Percentiles rank a stretch among this genome's conserved stretches.
phyloP scores from a whole-genome alignment of 1,140 invertebrate species.

The Yoshiicerus persimilis region DNA sequence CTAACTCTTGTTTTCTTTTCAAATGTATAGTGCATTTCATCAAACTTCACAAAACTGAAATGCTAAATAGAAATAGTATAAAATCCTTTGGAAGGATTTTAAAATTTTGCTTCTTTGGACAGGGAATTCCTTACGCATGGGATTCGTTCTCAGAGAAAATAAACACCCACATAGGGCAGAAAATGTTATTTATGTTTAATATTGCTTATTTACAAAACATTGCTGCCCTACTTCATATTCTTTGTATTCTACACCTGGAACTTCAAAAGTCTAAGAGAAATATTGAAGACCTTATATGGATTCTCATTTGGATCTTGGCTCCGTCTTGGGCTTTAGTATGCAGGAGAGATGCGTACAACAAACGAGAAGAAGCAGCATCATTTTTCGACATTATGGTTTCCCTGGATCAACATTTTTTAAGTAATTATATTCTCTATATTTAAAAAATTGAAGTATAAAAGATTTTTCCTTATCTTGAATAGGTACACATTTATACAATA shows the following conservation, averaged over 20 bases:
- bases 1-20: no score
- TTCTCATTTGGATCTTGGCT: background rate
- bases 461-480: no score
- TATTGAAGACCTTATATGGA: background rate
- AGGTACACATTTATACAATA: no score
- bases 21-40: no score
- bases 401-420: background rate
- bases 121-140: background rate
- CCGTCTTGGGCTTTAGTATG: background rate
- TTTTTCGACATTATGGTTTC: background rate
- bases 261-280: background rate
- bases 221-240: background rate
- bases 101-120: background rate
- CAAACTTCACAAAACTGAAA: no score
- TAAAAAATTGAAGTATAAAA: no score
- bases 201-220: background rate
- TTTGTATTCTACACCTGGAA: background rate
- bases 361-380: background rate
- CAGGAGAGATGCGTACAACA: background rate
- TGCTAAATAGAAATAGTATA: background rate
- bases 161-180: background rate
- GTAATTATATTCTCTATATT: background rate
- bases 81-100: background rate
- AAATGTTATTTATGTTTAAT: background rate
- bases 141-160: background rate